These are phyloP conservation scores for Oedothorax gibbosus DNA, from an alignment of 1,140 invertebrate species.

Conservation along the genomic window DNA sequence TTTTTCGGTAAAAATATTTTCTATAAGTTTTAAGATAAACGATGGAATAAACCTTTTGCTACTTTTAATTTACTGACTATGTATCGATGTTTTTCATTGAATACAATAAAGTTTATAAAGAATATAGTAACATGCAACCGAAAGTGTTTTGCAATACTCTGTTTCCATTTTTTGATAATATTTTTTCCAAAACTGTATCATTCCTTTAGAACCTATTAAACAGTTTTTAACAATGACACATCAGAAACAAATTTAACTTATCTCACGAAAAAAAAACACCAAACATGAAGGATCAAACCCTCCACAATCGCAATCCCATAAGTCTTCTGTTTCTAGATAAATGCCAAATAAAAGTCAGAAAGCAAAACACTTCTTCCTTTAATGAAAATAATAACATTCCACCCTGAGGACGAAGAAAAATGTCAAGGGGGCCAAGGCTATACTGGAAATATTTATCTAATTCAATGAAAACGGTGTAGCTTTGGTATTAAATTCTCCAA, in stretches of 20 bases:
- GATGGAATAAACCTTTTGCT: too few relatives aligned
- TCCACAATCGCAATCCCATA: slow-evolving; percentile 24
- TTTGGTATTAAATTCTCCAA: slow-evolving; percentile 52
- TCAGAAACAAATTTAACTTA: background rate
- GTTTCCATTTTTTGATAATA: too few relatives aligned
- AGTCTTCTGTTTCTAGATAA: background rate
- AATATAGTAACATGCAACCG: too few relatives aligned
- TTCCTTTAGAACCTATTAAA: too few relatives aligned
- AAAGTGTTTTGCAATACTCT: too few relatives aligned
- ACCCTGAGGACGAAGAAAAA: slow-evolving; percentile 10
- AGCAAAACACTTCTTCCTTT: slow-evolving; percentile 11
- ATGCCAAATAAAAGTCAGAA: slow-evolving; percentile 19
- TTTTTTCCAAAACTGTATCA: too few relatives aligned
- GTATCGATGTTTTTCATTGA: too few relatives aligned
- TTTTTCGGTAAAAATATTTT: too few relatives aligned
- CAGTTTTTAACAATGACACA: background rate
- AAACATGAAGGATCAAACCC: background rate
- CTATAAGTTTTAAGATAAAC: too few relatives aligned
- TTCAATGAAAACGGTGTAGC: slow-evolving; percentile 50
- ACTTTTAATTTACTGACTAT: too few relatives aligned
- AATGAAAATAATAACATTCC: slow-evolving; percentile 43
- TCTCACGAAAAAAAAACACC: background rate
- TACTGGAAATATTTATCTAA: slow-evolving; percentile 59
- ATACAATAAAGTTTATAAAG: too few relatives aligned
- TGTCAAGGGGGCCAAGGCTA: background rate